A percentile compares a stretch with the other conserved stretches of the same genome.
Evolutionary conservation across 2,113 vertebrate species (phyloP).

Genomic region (Hippopotamus amphibius): DNA sequence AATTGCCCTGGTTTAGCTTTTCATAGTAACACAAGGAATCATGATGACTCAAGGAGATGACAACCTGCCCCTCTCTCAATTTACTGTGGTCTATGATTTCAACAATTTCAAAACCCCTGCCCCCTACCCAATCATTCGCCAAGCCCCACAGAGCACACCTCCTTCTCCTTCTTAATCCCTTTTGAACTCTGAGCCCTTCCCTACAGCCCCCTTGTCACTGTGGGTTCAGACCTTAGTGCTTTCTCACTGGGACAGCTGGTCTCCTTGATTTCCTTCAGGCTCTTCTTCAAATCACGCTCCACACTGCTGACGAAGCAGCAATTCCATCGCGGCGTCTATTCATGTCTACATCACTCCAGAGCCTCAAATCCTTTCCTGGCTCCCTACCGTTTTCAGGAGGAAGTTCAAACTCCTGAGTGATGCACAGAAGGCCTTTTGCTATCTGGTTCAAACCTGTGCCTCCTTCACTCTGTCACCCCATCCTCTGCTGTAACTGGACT

Average conservation of each 20-base stretch:
- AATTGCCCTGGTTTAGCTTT: background rate
- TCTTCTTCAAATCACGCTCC: background rate
- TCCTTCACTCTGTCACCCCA: background rate
- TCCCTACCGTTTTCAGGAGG: background rate
- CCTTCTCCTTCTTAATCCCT: background rate
- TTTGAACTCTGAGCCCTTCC: background rate
- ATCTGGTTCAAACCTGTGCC: background rate
- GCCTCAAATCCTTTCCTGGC: background rate
- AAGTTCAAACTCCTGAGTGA: background rate
- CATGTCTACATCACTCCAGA: background rate
- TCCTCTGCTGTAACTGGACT: background rate
- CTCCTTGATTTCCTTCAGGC: background rate
- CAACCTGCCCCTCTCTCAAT: background rate
- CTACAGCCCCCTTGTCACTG: background rate
- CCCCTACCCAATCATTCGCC: too few species aligned
- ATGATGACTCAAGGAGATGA: background rate
- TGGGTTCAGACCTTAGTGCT: background rate
- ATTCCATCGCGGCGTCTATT: background rate
- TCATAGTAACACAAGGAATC: background rate
- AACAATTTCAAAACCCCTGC: background rate
- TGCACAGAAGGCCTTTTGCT: background rate
- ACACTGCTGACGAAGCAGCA: background rate
- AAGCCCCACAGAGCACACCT: background rate
- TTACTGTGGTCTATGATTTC: background rate
- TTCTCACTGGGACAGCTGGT: background rate